phyloP scores from a whole-genome alignment of 92 coral and sea anemone genomes.

The Phymanthus crucifer region DNA sequence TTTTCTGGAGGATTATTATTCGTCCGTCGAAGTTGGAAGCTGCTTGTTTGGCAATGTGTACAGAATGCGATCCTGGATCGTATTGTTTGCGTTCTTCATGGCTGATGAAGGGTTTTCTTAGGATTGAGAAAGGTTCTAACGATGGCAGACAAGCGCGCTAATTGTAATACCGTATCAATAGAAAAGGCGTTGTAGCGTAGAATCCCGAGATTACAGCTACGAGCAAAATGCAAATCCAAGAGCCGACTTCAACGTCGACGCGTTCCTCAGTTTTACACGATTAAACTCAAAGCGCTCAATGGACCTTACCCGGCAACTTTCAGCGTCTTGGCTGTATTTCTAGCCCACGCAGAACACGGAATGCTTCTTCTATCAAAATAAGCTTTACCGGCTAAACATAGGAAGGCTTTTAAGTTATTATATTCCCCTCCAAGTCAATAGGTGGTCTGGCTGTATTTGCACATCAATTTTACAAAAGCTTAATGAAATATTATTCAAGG shows the following conservation, averaged over 20 bases:
- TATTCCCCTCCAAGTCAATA: not conserved
- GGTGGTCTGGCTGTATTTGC: conserved; percentile 4
- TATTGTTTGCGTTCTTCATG: conserved; percentile 16
- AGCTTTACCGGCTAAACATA: not conserved
- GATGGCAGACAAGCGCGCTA: conserved; percentile 22
- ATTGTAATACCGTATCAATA: conserved; percentile 16
- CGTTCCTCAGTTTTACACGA: too few species aligned
- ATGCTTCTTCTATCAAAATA: not conserved
- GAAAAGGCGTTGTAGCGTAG: not conserved
- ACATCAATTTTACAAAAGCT: not conserved
- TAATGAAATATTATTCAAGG: not conserved
- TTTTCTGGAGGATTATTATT: not conserved
- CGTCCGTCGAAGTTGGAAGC: not conserved
- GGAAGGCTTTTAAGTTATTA: not conserved
- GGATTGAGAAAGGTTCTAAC: conserved; percentile 19
- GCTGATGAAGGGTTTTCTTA: conserved; percentile 21
- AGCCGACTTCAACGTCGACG: not conserved
- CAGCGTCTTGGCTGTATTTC: not conserved
- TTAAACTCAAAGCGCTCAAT: not conserved
- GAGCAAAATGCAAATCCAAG: conserved; percentile 12
- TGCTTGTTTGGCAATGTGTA: conserved; percentile 17
- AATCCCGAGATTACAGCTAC: not conserved
- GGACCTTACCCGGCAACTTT: not conserved
- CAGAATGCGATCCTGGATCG: conserved; percentile 3
- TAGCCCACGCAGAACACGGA: not conserved